Evolutionary conservation across 2,113 vertebrate genomes (phyloP).

Genomic region (Rhabdornis inornatus): DNA sequence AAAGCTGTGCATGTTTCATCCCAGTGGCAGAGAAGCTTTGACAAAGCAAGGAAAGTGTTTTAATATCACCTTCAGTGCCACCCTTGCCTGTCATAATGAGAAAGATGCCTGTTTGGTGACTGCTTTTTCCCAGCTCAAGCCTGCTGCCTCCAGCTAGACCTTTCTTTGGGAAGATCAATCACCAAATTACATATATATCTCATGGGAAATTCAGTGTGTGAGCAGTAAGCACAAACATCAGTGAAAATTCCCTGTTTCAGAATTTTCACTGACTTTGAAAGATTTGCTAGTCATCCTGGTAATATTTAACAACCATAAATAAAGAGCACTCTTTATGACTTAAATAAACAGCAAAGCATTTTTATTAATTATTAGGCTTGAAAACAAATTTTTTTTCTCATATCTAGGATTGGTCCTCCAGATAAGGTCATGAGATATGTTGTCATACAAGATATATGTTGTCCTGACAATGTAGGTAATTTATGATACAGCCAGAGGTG

Average conservation of each 20-base stretch:
- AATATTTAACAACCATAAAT: neutral
- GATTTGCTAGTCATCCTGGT: neutral
- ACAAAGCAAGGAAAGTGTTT: constrained; percentile 9
- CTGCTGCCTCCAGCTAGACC: constrained; percentile 26
- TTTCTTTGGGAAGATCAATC: constrained; percentile 36
- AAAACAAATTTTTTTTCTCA: neutral
- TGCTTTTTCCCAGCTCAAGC: neutral
- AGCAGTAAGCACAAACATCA: neutral
- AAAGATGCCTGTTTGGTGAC: constrained; percentile 3
- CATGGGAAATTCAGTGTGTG: neutral
- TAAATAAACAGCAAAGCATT: neutral
- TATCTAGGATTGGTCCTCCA: neutral
- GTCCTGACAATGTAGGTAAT: neutral
- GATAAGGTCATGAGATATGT: neutral
- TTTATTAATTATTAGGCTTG: neutral
- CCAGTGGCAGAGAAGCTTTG: neutral
- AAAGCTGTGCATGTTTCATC: neutral
- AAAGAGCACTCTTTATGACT: neutral
- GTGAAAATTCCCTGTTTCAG: neutral
- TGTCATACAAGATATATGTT: neutral
- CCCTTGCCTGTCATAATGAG: constrained; percentile 17
- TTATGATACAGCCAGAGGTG: constrained; percentile 8
- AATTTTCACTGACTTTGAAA: constrained; percentile 7
- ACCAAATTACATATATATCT: neutral
- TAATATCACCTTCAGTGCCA: constrained; percentile 23